phyloP scores from a whole-genome alignment of 2,888 invertebrate genomes.

The Ypsolopha sequella region DNA sequence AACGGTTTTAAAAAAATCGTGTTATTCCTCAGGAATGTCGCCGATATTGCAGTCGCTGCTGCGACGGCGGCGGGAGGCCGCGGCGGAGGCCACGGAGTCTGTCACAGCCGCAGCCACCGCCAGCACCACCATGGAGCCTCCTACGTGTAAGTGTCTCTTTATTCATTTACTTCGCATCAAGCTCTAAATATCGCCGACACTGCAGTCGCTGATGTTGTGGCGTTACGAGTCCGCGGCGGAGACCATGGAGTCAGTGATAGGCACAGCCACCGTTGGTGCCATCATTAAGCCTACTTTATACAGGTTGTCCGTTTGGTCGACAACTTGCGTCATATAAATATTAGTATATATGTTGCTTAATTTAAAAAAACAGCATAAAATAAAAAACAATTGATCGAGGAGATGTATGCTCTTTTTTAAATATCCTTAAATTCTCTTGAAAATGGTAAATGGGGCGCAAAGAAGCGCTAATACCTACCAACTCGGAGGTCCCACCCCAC shows the following conservation, averaged over 20 bases:
- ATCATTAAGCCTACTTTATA: background rate
- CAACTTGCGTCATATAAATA: no score
- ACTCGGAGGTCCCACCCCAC: no score
- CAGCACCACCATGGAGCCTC: background rate
- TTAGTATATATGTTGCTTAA: no score
- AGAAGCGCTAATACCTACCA: no score
- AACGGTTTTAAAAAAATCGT: no score
- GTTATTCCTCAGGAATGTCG: constrained; percentile 39
- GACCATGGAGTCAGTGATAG: background rate
- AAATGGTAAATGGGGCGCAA: no score
- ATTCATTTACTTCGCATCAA: no score
- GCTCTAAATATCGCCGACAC: constrained; percentile 43
- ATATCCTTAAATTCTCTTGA: no score
- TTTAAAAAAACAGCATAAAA: no score
- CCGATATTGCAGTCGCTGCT: constrained; percentile 35
- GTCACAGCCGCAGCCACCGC: background rate
- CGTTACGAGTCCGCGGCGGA: constrained; percentile 4
- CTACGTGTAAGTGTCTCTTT: background rate
- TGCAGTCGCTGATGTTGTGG: constrained; percentile 23
- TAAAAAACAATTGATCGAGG: no score
- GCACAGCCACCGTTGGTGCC: background rate
- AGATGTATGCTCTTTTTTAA: no score
- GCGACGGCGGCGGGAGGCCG: constrained; percentile 6
- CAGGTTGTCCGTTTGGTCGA: no score
- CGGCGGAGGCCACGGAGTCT: background rate